Percentiles rank a stretch among this genome's conserved stretches.
Conservation (phyloP, 2,888 invertebrate genomes). For the Molorchus minor region DNA sequence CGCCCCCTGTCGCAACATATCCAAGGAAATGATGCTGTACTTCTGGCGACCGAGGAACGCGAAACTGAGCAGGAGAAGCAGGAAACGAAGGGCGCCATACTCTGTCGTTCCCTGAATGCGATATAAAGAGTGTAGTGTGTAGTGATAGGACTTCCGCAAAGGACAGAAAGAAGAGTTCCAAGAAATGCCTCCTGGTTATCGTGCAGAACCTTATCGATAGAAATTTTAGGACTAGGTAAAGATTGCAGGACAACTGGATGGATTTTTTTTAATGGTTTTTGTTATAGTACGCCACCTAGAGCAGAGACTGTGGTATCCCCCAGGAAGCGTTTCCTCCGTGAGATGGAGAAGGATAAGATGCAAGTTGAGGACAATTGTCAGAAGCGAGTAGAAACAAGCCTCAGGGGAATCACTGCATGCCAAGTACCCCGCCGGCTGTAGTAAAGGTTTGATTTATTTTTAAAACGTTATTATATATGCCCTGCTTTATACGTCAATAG, state of each 20-base stretch:
- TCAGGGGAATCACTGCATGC: constrained; percentile 25
- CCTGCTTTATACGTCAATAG: no score
- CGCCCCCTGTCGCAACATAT: constrained; percentile 76
- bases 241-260: background rate
- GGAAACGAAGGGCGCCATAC: constrained; percentile 73
- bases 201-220: constrained; percentile 57
- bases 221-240: constrained; percentile 45
- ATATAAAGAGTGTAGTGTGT: constrained; percentile 22
- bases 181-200: constrained; percentile 50
- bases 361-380: constrained; percentile 51
- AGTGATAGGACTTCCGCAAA: constrained; percentile 34
- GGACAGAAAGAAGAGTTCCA: constrained; percentile 39
- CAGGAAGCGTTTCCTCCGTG: constrained; percentile 80
- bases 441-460: no score
- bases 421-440: constrained; percentile 29
- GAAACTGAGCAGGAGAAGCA: constrained; percentile 51
- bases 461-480: no score
- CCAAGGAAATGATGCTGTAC: constrained; percentile 78
- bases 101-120: constrained; percentile 58
- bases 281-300: constrained; percentile 53
- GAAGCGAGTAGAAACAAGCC: constrained; percentile 56
- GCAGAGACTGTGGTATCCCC: constrained; percentile 75
- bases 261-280: background rate
- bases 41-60: constrained; percentile 69
- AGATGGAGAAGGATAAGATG: constrained; percentile 69